Evolutionary conservation across 2,888 invertebrate genomes (phyloP), one percentile per base, ranked within the genome.

Genomic region (Trichogramma dendrolimi): DNA sequence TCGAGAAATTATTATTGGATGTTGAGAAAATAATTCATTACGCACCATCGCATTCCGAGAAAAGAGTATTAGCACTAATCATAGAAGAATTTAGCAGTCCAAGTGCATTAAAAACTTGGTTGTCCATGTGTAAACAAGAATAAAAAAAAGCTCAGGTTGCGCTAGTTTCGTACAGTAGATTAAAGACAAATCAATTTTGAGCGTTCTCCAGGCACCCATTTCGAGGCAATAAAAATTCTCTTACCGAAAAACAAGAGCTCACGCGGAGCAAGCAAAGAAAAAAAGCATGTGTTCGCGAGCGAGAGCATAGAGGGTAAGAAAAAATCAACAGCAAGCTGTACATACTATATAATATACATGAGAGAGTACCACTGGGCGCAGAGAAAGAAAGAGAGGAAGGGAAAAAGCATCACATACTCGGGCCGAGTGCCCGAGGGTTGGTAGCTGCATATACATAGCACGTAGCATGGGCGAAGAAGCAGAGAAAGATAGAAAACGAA

Each of bases 151-250:
- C 38, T 27, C 1, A 27, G 48, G 11, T 47, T 42, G 53, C 42
- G 57, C 51, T 58, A 47, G 52, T 59, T 61, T 55, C 51, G 61
- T 27, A 62, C 62, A 51, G 58, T 46, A 55, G 60, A 60, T 38
- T 58, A 62, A 62, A 60, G 65, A 62, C 65, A 60, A 62, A 65
- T 65, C 65, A 65, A 65, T 65, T 65, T 60, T 47, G 51, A 51
- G 47, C 40, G 41, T 41, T 27, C 55, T 43, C 10, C 54, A 43
- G 60, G 47, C 55, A 47, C 52, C 43, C 54, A 47, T 62, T 64
- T 58, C 54, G 42, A 50, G 27, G 27, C 58, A 44, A 62, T 65
- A 63, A 63, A 62, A 65, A 65, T 65, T 60, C 62, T 48, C 64
- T 61, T 61, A 59, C 41, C 44, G 11, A 48, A 55, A 61, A 58